These are phyloP conservation scores for Melanotaenia maccullochi DNA, from an alignment of 2,797 vertebrate species.

Conservation along the genomic window DNA sequence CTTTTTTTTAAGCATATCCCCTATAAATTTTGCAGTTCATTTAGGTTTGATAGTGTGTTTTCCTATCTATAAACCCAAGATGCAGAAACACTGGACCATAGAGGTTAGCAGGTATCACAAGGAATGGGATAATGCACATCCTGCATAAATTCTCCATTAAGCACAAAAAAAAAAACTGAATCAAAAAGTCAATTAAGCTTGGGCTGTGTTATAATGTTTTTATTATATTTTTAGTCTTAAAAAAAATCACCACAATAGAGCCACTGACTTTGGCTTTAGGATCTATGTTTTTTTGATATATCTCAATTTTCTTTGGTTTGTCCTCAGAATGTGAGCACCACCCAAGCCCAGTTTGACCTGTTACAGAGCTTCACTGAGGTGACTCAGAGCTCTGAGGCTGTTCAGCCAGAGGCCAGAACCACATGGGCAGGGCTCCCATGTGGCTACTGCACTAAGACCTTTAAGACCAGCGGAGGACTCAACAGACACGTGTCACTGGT, in stretches of 20 bases:
- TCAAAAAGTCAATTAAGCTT: not conserved
- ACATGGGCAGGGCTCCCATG: constrained; percentile 82
- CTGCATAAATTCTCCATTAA: not conserved
- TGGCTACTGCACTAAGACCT: constrained; percentile 89
- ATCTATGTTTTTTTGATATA: constrained; percentile 45
- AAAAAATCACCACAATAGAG: too few relatives aligned
- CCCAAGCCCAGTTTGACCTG: constrained; percentile 85
- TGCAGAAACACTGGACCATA: not conserved
- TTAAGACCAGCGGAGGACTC: constrained; percentile 89
- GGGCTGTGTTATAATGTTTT: not conserved
- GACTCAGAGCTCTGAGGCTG: constrained; percentile 77
- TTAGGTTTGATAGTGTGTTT: not conserved
- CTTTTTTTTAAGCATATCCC: not conserved
- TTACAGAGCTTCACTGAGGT: constrained; percentile 84
- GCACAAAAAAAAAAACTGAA: not conserved
- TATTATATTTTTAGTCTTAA: not conserved
- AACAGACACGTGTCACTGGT: constrained; percentile 90
- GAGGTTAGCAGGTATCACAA: not conserved
- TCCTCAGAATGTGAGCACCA: constrained; percentile 74
- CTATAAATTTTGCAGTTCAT: not conserved
- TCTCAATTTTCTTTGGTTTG: constrained; percentile 50
- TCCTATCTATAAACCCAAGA: not conserved
- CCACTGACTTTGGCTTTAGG: constrained; percentile 31
- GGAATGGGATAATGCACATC: not conserved
- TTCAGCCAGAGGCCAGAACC: constrained; percentile 70